Evolutionary conservation across 2,797 vertebrate species (phyloP), one percentile per base, ranked within the genome.

Genomic region (Galagoides demidoff): DNA sequence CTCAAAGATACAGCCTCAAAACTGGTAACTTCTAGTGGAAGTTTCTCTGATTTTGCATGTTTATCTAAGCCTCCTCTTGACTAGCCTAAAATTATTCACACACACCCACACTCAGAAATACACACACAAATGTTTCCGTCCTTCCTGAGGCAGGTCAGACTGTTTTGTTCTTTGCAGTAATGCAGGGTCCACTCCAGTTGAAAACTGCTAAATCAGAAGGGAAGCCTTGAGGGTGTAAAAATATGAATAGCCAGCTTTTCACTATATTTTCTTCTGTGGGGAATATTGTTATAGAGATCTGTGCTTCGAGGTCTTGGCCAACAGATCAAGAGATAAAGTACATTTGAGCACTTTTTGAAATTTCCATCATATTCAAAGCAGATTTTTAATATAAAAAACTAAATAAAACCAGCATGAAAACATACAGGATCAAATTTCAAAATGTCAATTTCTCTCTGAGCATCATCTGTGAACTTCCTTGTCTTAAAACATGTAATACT

Each of bases 291-390:
- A 73, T 71, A 83, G 92, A 85, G 55, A 57, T 45, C 19, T 68
- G 31, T 64, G 31, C 0, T 92, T 23, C 4, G 55, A 64, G 31
- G 16, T n/a, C 34, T 68, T 71, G 55, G 70, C 34, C 66, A 89
- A 31, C 14, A 96, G 92, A 92, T 31, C 17, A 71, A 85, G 13
- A 78, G 23, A 76, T 66, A 77, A 85, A 23, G 22, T 63, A 64
- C 9, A 94, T 52, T 71, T 76, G 55, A 23, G 5, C 3, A 61
- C 45, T 49, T 94, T 82, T 84, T 8, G 19, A 71, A 83, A 94
- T 55, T 89, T 64, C 10, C 90, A n/a, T 95, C 37, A 73, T 61
- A 95, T 85, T 88, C 19, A 92, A 93, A 77, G 74, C 86, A 89
- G 25, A 34, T 43, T 91, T 63, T 78, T 95, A 90, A 74, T 25